These are phyloP conservation scores for Ageneiosus marmoratus DNA, from an alignment of 2,113 vertebrate genomes.

Conservation along the genomic window DNA sequence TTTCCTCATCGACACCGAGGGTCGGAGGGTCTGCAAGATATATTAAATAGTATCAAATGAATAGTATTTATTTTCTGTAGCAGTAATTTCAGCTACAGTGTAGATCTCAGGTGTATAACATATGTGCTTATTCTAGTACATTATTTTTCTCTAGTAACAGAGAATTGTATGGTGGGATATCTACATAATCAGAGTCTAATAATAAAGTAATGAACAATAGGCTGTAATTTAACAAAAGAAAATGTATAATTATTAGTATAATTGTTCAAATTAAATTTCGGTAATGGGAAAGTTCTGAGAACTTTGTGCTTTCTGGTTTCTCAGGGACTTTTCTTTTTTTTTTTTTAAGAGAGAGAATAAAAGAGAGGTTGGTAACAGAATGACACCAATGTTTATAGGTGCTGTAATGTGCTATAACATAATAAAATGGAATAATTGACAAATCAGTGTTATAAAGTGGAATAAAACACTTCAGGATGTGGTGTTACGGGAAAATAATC, in stretches of 20 bases:
- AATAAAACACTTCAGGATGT: background rate
- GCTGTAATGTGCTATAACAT: background rate
- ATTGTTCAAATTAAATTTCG: no score
- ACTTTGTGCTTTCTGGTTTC: background rate
- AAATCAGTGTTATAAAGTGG: background rate
- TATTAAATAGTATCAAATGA: background rate
- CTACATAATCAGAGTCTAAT: background rate
- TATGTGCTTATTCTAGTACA: background rate
- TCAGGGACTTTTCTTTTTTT: background rate
- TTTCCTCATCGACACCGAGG: slow-evolving; percentile 54
- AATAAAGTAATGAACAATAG: background rate
- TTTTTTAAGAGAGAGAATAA: background rate
- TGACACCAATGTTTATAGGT: background rate
- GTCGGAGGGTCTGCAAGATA: slow-evolving; percentile 61
- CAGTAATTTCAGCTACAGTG: background rate
- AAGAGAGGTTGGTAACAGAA: background rate
- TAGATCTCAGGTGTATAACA: background rate
- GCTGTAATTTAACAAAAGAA: background rate
- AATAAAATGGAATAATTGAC: background rate
- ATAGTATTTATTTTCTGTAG: background rate
- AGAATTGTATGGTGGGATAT: background rate
- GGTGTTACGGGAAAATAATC: background rate
- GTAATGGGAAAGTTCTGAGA: background rate
- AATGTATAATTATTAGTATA: no score
- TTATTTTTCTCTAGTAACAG: background rate